Percentiles rank a stretch among this genome's conserved stretches.
Evolutionary conservation across 2,113 vertebrate genomes (phyloP).

Genomic region (Salvelinus namaycush): DNA sequence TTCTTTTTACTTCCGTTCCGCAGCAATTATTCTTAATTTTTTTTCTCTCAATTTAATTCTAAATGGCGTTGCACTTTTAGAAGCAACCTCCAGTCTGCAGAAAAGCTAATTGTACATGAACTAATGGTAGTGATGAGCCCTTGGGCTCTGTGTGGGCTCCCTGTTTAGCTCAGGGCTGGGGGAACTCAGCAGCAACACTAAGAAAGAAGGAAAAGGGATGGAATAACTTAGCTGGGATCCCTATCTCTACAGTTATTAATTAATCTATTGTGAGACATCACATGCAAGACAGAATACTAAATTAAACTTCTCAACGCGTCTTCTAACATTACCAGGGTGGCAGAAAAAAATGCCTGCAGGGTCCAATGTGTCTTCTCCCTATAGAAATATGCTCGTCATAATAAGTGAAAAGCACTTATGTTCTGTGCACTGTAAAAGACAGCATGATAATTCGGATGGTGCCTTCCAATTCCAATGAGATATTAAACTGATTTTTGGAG

Average conservation of each 20-base stretch:
- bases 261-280: too few species aligned
- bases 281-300: too few species aligned
- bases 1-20: background rate
- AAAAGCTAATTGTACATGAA: slow-evolving; percentile 57
- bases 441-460: slow-evolving; percentile 15
- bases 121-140: slow-evolving; percentile 61
- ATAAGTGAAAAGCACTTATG: background rate
- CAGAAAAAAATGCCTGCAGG: too few species aligned
- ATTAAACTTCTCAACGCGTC: too few species aligned
- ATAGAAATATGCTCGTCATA: too few species aligned
- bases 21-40: background rate
- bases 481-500: slow-evolving; percentile 22
- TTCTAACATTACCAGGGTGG: too few species aligned
- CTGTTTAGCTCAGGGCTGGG: slow-evolving; percentile 23
- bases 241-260: too few species aligned
- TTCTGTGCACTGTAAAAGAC: slow-evolving; percentile 6
- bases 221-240: background rate
- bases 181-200: background rate
- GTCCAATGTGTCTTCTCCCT: background rate
- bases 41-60: background rate
- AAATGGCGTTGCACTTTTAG: background rate
- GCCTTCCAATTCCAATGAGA: background rate
- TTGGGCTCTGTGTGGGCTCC: background rate
- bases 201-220: background rate
- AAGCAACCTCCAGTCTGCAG: background rate